Percentiles rank a stretch among this genome's conserved stretches.
Conservation (phyloP, 2,797 vertebrate species). For the Cryptoprocta ferox region DNA sequence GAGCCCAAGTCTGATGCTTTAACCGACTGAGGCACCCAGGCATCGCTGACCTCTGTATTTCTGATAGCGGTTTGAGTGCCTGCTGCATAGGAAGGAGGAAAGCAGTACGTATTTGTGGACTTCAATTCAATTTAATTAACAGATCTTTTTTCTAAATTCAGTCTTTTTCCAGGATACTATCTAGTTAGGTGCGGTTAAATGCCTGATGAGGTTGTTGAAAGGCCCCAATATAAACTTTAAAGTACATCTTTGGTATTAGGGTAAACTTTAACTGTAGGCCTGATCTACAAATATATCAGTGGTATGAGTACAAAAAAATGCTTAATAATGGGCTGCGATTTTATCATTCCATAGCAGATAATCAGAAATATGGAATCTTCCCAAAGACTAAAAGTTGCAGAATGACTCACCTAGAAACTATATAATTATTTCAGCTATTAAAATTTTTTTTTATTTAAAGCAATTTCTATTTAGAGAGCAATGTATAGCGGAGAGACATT, state of each 20-base stretch:
- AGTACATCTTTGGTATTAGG: not conserved
- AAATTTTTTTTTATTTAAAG: slow-evolving; percentile 64
- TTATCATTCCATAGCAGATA: slow-evolving; percentile 61
- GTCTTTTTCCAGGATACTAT: not conserved
- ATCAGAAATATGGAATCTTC: slow-evolving; percentile 71
- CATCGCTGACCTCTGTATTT: not conserved
- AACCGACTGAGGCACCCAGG: too few species aligned
- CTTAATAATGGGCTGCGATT: slow-evolving; percentile 62
- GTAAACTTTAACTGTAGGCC: slow-evolving; percentile 31
- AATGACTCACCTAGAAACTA: slow-evolving; percentile 79
- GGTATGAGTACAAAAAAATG: not conserved
- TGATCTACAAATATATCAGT: slow-evolving; percentile 34
- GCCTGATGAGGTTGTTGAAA: not conserved
- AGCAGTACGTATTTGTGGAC: not conserved
- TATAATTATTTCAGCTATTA: slow-evolving; percentile 80
- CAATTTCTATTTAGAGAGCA: slow-evolving; percentile 73
- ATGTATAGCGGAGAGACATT: slow-evolving; percentile 60
- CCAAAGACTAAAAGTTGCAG: slow-evolving; percentile 66
- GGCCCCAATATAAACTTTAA: not conserved
- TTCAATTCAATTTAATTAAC: not conserved
- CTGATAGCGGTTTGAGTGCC: not conserved
- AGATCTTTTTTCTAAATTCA: slow-evolving; percentile 16
- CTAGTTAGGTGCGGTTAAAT: not conserved
- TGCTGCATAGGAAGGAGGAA: not conserved
- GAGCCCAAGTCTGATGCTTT: too few species aligned